Percentiles rank a stretch among this genome's conserved stretches.
Evolutionary conservation across 1,140 invertebrate genomes (phyloP).

Genomic region (Cotesia vestalis): DNA sequence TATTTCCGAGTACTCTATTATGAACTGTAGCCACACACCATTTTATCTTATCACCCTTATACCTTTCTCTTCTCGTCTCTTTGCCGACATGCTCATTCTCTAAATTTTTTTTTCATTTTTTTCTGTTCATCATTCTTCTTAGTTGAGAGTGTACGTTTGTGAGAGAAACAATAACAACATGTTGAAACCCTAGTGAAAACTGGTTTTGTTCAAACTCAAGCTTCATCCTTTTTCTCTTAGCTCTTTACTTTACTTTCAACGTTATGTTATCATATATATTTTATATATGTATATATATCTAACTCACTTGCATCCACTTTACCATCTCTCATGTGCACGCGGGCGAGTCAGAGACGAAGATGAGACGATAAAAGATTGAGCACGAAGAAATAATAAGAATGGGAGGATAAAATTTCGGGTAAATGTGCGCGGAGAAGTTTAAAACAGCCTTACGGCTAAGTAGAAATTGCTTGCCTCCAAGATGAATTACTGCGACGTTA

Average conservation of each 20-base stretch:
- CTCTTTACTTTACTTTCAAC: conserved; percentile 10
- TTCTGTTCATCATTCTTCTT: conserved; percentile 22
- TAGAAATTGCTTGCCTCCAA: conserved; percentile 6
- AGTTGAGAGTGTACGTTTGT: conserved; percentile 16
- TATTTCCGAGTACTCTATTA: neutral
- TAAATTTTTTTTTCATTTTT: conserved; percentile 17
- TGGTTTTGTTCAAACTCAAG: conserved; percentile 36
- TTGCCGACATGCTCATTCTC: conserved; percentile 16
- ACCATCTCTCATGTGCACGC: conserved; percentile 10
- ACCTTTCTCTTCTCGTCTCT: conserved; percentile 20
- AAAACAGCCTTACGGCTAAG: neutral
- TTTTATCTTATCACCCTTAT: no score
- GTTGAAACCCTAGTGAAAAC: conserved; percentile 33
- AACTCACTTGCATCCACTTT: conserved; percentile 9
- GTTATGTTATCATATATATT: conserved; percentile 12
- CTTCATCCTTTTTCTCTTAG: neutral
- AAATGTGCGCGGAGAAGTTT: conserved; percentile 9
- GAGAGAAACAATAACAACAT: conserved; percentile 43
- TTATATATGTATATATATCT: conserved; percentile 14
- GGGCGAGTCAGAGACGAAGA: conserved; percentile 15
- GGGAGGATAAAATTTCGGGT: conserved; percentile 16
- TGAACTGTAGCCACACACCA: neutral
- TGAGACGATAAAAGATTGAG: conserved; percentile 35
- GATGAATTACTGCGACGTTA: conserved; percentile 11
- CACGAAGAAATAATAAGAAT: conserved; percentile 6